Conservation (phyloP, 2,797 vertebrate genomes). For the Onychomys leucogaster region DNA sequence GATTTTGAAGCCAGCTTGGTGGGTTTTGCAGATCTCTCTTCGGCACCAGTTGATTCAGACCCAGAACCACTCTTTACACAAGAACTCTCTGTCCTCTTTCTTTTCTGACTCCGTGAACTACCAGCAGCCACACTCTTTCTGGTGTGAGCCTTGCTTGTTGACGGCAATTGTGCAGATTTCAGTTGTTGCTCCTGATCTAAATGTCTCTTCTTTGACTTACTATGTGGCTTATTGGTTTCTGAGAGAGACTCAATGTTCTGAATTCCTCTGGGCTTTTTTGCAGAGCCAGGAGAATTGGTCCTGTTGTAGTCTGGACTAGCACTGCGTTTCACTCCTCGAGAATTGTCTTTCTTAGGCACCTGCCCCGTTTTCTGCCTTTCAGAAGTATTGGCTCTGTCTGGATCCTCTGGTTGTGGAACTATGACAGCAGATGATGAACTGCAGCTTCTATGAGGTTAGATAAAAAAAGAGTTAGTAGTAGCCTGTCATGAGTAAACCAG, state of each 20-base stretch:
- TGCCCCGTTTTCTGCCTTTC: conserved; percentile 94
- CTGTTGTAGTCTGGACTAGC: conserved; percentile 96
- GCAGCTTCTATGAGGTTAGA: conserved; percentile 93
- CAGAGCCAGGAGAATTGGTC: conserved; percentile 94
- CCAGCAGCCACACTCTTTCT: conserved; percentile 95
- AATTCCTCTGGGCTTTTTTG: conserved; percentile 97
- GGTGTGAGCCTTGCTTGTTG: conserved; percentile 94
- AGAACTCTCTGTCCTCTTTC: conserved; percentile 96
- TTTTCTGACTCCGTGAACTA: conserved; percentile 95
- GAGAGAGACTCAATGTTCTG: conserved; percentile 90
- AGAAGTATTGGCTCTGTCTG: conserved; percentile 94
- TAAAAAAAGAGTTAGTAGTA: conserved; percentile 80
- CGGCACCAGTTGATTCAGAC: conserved; percentile 94
- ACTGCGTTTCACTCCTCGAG: conserved; percentile 96
- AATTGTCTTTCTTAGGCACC: conserved; percentile 95
- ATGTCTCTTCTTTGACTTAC: conserved; percentile 97
- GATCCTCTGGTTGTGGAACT: conserved; percentile 94
- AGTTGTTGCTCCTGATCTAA: conserved; percentile 92
- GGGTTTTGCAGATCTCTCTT: conserved; percentile 98
- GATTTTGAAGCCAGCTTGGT: conserved; percentile 99
- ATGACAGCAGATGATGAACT: conserved; percentile 94
- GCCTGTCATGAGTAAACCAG: background rate
- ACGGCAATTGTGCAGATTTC: conserved; percentile 90
- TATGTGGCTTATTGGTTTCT: conserved; percentile 90
- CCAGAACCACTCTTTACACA: conserved; percentile 94